phyloP scores from a whole-genome alignment of 2,113 vertebrate species.

The Sminthopsis crassicaudata region DNA sequence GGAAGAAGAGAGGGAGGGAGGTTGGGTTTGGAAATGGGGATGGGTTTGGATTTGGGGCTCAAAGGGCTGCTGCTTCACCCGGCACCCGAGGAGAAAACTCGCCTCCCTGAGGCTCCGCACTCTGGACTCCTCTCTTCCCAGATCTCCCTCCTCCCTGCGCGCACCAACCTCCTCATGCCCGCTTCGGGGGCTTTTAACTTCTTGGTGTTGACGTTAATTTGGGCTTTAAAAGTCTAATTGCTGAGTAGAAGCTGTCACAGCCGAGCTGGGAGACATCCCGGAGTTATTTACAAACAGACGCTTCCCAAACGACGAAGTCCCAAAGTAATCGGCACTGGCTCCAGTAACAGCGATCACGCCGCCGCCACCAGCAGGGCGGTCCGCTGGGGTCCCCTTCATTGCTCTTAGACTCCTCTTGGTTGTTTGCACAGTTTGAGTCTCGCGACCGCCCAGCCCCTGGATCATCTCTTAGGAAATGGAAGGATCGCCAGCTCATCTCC shows the following conservation, averaged over 20 bases:
- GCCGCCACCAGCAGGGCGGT: not conserved
- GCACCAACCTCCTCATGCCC: not conserved
- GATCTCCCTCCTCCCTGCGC: not conserved
- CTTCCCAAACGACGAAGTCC: not conserved
- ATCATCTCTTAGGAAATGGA: not conserved
- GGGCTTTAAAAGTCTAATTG: slow-evolving; percentile 6
- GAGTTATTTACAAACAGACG: not conserved
- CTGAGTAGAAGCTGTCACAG: not conserved
- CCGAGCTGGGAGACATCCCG: not conserved
- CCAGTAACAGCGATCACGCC: not conserved
- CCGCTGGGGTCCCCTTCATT: not conserved
- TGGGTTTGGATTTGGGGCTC: not conserved
- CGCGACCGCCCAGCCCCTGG: not conserved
- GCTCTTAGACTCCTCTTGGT: not conserved
- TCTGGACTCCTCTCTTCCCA: not conserved
- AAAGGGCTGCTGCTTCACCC: not conserved
- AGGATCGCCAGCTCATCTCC: not conserved
- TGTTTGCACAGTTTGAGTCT: not conserved
- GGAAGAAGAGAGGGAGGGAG: not conserved
- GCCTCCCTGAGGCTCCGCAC: not conserved
- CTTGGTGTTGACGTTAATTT: not conserved
- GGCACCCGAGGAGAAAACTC: not conserved
- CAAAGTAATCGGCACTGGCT: not conserved
- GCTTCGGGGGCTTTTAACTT: not conserved
- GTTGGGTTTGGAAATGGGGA: not conserved